These are phyloP conservation scores for Eciton burchellii DNA, from an alignment of 1,140 invertebrate species.

Conservation along the genomic window DNA sequence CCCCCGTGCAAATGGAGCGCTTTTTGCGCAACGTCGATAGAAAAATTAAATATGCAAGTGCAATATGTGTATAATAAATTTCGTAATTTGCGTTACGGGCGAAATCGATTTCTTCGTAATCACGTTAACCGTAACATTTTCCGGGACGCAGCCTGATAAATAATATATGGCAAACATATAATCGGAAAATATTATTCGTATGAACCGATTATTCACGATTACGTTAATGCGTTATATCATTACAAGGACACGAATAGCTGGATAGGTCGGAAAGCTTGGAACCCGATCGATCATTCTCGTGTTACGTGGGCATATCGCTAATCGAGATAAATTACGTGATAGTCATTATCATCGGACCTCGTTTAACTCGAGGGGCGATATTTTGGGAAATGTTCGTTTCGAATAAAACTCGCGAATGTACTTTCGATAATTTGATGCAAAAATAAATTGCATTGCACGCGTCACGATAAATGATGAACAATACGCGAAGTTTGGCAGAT, in stretches of 20 bases:
- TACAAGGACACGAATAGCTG: constrained; percentile 50
- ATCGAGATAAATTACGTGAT: constrained; percentile 70
- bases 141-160: neutral
- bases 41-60: neutral
- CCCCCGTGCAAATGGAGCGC: neutral
- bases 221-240: constrained; percentile 71
- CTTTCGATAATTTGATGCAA: constrained; percentile 36
- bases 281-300: constrained; percentile 73
- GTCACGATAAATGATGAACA: constrained; percentile 32
- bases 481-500: constrained; percentile 10
- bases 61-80: constrained; percentile 30
- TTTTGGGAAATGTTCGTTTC: constrained; percentile 53
- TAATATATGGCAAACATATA: constrained; percentile 44
- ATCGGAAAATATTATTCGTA: constrained; percentile 62
- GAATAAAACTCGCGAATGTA: constrained; percentile 18
- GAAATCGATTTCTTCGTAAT: constrained; percentile 45
- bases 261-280: constrained; percentile 71
- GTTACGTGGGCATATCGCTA: constrained; percentile 67
- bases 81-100: neutral
- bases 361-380: constrained; percentile 66
- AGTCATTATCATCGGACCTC: constrained; percentile 60
- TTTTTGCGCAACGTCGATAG: neutral
- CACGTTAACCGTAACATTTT: constrained; percentile 48
- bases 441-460: constrained; percentile 24
- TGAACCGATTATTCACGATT: constrained; percentile 75